Percentiles rank a stretch among this genome's conserved stretches.
Conservation (phyloP, 92 coral and sea anemone species). For the Zoanthus sociatus region DNA sequence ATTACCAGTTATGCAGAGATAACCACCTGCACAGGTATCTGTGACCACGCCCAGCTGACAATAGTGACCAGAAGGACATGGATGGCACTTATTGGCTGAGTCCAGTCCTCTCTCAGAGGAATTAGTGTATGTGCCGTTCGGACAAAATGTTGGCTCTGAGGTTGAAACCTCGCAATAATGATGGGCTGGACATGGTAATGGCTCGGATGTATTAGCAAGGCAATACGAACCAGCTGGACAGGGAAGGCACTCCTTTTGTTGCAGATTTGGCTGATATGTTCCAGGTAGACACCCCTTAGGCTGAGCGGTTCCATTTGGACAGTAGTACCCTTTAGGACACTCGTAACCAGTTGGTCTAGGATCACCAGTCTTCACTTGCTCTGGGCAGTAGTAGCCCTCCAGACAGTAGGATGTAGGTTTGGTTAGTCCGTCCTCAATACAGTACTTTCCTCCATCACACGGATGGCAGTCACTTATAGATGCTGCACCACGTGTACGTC, state of each 20-base stretch:
- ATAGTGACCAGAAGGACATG: constrained; percentile 82
- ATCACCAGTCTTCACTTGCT: constrained; percentile 71
- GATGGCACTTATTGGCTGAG: constrained; percentile 74
- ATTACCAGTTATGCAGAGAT: constrained; percentile 82
- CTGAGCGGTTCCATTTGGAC: constrained; percentile 86
- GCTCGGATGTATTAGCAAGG: constrained; percentile 83
- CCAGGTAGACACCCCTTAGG: constrained; percentile 92
- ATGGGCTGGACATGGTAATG: constrained; percentile 84
- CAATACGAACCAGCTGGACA: constrained; percentile 91
- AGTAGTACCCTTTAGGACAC: constrained; percentile 87
- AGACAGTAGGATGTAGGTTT: constrained; percentile 73
- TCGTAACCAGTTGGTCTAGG: constrained; percentile 77
- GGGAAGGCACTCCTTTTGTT: constrained; percentile 67
- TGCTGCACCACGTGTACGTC: constrained; percentile 78
- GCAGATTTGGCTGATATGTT: constrained; percentile 77
- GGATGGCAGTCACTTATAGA: constrained; percentile 79
- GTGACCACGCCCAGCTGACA: constrained; percentile 89
- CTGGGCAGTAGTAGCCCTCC: constrained; percentile 88
- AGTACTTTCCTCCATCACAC: constrained; percentile 86
- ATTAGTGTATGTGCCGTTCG: constrained; percentile 89
- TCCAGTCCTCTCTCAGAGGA: constrained; percentile 67
- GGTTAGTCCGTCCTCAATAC: constrained; percentile 78
- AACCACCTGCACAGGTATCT: constrained; percentile 83
- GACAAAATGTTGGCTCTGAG: constrained; percentile 83
- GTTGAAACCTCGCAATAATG: constrained; percentile 82